Base-by-base conservation (phyloP, 92 coral and sea anemone genomes). In the Phymanthus crucifer region DNA sequence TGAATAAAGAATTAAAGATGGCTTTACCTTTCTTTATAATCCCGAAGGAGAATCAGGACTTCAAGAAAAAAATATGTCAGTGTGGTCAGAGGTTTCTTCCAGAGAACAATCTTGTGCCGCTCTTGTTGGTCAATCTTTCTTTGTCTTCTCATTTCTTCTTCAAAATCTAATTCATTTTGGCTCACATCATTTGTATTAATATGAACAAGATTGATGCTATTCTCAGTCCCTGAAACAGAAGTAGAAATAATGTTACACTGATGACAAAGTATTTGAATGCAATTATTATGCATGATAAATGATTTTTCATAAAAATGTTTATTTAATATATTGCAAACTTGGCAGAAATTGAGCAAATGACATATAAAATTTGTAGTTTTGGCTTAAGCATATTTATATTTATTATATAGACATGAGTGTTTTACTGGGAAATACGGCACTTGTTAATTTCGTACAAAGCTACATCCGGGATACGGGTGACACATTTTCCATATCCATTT, bases 101-200 rank as follows among this genome's bases (percentile, higher is more conserved):
- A 95, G 3, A 95, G 90, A 13, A 95, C 98, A 34, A 95, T 93
- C 34, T 90, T 89, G 36, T 90, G 98, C 21, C 98, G 88, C 34
- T 78, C 83, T 65, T 84, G 88, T 75, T 93, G 92, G 66, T 95
- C 98, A 57, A 95, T 71, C 72, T 90, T 95, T 48, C 87, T 80
- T 84, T 95, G 93, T 56, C 76, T 78, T 38, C 80, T 80, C 81
- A 88, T 76, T 66, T 90, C 90, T 75, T 84, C 91, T 54, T 93
- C 92, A 47, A 43, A 64, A 26, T 74, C 83, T 47, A 69, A 32
- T 38, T 74, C 80, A 32, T 45, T 66, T 36, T 33, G 32, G 70
- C 23, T 33, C 5, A 26, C 40, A 27, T 57, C 66, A 47, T 75
- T 66, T 29, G 18, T 43, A 33, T 27, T 61, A 61, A 26, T 61